phyloP scores from a whole-genome alignment of 2,113 vertebrate genomes.

The Peromyscus californicus region DNA sequence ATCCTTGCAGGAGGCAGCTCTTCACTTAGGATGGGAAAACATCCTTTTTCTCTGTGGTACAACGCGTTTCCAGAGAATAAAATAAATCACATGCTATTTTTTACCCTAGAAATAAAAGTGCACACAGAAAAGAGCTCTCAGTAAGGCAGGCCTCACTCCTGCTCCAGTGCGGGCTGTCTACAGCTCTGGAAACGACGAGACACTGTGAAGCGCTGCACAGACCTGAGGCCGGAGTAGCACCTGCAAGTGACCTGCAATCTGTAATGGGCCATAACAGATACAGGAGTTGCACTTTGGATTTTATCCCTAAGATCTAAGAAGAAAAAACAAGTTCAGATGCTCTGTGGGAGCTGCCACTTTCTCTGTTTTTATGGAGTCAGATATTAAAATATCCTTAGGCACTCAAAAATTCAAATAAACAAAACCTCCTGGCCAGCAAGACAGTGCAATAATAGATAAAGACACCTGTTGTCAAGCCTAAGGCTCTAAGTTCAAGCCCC shows the following conservation, averaged over 20 bases:
- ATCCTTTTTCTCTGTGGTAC: background rate
- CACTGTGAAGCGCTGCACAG: background rate
- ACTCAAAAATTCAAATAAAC: slow-evolving; percentile 30
- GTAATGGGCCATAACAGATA: background rate
- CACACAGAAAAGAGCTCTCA: background rate
- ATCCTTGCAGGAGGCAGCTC: background rate
- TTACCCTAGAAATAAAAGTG: slow-evolving; percentile 50
- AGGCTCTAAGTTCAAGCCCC: background rate
- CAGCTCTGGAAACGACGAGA: slow-evolving; percentile 18
- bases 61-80: slow-evolving; percentile 53
- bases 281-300: slow-evolving; percentile 40
- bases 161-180: background rate
- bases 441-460: background rate
- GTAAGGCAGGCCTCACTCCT: background rate
- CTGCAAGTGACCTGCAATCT: slow-evolving; percentile 9
- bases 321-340: background rate
- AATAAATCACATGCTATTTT: slow-evolving; percentile 47
- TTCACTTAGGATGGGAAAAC: slow-evolving; percentile 9
- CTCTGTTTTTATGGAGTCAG: slow-evolving; percentile 23
- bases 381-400: slow-evolving; percentile 2
- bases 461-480: background rate
- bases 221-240: background rate
- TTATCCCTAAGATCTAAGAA: slow-evolving; percentile 27
- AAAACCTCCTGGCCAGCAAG: background rate
- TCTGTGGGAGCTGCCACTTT: background rate